Conservation (phyloP, 2,113 vertebrate genomes). For the Typhlomys cinereus region DNA sequence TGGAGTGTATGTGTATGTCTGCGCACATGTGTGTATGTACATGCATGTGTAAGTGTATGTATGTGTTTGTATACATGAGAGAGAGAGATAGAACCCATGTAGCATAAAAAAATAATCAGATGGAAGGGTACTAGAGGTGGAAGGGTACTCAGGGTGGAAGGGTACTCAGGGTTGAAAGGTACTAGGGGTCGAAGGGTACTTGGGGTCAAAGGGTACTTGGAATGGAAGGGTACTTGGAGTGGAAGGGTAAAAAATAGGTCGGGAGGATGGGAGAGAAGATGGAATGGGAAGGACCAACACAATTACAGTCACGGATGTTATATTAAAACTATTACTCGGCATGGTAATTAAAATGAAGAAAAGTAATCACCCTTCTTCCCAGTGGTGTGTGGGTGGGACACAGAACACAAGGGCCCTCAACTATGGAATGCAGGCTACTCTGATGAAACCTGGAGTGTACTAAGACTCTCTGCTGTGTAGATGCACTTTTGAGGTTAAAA, state of each 20-base stretch:
- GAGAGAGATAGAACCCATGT: too few species aligned
- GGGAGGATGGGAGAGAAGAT: not conserved
- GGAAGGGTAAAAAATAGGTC: too few species aligned
- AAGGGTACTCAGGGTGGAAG: not conserved
- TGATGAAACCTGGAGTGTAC: rapidly evolving
- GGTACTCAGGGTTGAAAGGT: not conserved
- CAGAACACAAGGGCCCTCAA: not conserved
- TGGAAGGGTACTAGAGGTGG: not conserved
- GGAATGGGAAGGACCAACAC: not conserved
- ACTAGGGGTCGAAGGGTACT: too few species aligned
- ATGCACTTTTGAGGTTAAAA: not conserved
- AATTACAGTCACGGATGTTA: not conserved
- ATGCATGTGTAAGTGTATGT: not conserved
- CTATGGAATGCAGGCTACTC: rapidly evolving
- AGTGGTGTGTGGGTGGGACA: rapidly evolving
- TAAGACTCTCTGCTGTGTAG: rapidly evolving
- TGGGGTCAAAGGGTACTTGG: too few species aligned
- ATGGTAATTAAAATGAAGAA: not conserved
- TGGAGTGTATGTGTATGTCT: not conserved
- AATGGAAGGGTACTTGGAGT: too few species aligned
- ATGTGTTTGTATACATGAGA: not conserved
- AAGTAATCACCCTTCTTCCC: not conserved
- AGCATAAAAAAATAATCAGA: too few species aligned
- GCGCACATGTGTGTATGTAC: not conserved
- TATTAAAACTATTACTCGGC: not conserved